A percentile compares a stretch with the other conserved stretches of the same genome.
phyloP scores from a whole-genome alignment of 2,888 invertebrate species.

The Clusia tigrina region DNA sequence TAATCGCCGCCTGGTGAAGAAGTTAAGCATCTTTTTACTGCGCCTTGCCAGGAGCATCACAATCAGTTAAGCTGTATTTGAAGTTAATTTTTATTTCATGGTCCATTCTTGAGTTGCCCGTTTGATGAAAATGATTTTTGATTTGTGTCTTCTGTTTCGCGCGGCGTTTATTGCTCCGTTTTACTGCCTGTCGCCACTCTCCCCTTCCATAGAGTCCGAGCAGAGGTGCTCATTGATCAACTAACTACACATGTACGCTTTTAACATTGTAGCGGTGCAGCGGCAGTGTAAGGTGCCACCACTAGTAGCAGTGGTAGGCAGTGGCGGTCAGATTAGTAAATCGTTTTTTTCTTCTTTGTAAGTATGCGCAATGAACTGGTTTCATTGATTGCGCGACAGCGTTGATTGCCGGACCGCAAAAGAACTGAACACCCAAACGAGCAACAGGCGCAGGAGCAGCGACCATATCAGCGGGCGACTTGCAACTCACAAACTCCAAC shows the following conservation, averaged over 20 bases:
- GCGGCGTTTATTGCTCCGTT: constrained; percentile 25
- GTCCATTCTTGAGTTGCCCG: constrained; percentile 15
- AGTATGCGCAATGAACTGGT: constrained; percentile 26
- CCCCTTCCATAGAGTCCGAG: no score
- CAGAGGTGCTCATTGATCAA: constrained; percentile 24
- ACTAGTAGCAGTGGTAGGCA: not conserved
- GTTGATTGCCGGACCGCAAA: constrained; percentile 27
- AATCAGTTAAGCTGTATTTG: constrained; percentile 20
- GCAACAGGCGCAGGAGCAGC: not conserved
- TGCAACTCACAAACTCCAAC: no score
- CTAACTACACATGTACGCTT: constrained; percentile 19
- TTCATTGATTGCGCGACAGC: constrained; percentile 36
- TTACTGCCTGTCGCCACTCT: constrained; percentile 3
- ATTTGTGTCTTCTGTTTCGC: not conserved
- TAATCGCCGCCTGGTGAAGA: no score
- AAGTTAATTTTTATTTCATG: constrained; percentile 28
- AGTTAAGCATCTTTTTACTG: no score
- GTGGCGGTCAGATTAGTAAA: not conserved
- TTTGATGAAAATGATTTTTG: constrained; percentile 28
- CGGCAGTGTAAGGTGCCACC: no score
- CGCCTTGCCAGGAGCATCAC: not conserved
- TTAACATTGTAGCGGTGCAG: no score
- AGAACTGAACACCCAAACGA: not conserved
- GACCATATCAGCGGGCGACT: no score
- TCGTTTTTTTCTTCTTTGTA: not conserved